Evolutionary conservation across 2,797 vertebrate species (phyloP).

Genomic region (Botia kubotai): DNA sequence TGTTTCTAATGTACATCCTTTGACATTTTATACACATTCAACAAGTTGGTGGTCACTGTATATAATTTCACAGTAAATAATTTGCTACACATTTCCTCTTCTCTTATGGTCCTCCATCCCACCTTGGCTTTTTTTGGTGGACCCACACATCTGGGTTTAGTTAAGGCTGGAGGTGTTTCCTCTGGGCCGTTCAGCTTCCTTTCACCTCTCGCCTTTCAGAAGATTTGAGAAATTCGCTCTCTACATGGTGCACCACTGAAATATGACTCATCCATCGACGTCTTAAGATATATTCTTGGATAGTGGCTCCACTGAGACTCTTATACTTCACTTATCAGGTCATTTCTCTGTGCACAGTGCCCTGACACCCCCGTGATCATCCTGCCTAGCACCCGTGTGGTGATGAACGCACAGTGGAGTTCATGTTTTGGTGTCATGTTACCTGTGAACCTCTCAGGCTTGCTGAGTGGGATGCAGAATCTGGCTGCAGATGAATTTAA

Average conservation of each 20-base stretch:
- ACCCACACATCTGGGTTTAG: conserved; percentile 71
- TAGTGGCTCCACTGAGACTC: conserved; percentile 47
- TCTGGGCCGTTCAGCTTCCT: conserved; percentile 52
- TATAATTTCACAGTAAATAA: neutral
- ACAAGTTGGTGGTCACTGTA: neutral
- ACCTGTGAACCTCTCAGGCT: conserved; percentile 32
- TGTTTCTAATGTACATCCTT: conserved; percentile 52
- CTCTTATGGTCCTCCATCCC: conserved; percentile 42
- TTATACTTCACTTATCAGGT: conserved; percentile 53
- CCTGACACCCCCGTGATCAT: conserved; percentile 46
- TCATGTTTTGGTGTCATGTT: conserved; percentile 32
- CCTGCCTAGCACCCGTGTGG: neutral
- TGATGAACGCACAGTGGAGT: conserved; percentile 44
- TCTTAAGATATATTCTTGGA: conserved; percentile 42
- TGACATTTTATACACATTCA: neutral
- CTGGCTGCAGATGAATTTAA: conserved; percentile 2
- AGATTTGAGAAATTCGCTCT: conserved; percentile 24
- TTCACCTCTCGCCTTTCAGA: conserved; percentile 31
- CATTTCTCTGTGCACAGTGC: conserved; percentile 37
- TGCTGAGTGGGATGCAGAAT: conserved; percentile 4
- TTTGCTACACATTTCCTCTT: conserved; percentile 45
- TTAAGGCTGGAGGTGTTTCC: conserved; percentile 60
- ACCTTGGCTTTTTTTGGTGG: conserved; percentile 41
- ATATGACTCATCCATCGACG: conserved; percentile 42
- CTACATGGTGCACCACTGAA: conserved; percentile 44